These are phyloP conservation scores for Parapsyche elsis DNA, from an alignment of 1,140 invertebrate genomes.

Conservation along the genomic window DNA sequence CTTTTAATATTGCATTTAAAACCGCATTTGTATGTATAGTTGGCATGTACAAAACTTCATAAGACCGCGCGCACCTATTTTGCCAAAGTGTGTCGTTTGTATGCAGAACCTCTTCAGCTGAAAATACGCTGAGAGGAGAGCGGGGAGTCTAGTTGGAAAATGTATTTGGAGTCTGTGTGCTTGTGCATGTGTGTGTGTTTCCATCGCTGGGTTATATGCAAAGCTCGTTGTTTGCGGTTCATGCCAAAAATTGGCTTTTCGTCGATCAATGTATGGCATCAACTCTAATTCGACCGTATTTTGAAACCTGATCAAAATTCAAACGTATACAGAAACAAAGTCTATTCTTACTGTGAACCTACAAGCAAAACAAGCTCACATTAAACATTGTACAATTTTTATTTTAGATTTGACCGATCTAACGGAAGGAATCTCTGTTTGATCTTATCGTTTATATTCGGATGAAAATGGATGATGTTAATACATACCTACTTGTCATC, in stretches of 20 bases:
- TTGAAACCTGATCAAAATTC: too few species aligned
- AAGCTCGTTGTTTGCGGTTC: constrained; percentile 29
- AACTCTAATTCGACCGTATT: too few species aligned
- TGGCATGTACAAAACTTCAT: constrained; percentile 42
- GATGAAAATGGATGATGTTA: too few species aligned
- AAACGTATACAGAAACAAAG: too few species aligned
- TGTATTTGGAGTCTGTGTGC: not conserved
- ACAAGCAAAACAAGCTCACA: too few species aligned
- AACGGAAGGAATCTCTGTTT: too few species aligned
- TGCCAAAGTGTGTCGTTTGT: constrained; percentile 50
- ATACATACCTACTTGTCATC: too few species aligned
- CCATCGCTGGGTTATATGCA: not conserved
- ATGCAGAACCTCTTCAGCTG: constrained; percentile 45
- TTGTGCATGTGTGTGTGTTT: not conserved
- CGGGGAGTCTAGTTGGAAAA: constrained; percentile 4
- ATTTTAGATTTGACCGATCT: too few species aligned
- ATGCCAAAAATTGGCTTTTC: constrained; percentile 30
- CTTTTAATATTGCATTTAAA: constrained; percentile 43
- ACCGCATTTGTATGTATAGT: constrained; percentile 30
- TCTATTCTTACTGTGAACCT: too few species aligned
- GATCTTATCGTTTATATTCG: too few species aligned
- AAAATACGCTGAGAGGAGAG: constrained; percentile 30
- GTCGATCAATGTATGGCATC: constrained; percentile 11
- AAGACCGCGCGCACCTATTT: constrained; percentile 48
- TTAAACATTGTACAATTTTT: too few species aligned